A percentile compares a stretch with the other conserved stretches of the same genome.
phyloP scores from a whole-genome alignment of 1,140 invertebrate species.

The Lanistes nyassanus region DNA sequence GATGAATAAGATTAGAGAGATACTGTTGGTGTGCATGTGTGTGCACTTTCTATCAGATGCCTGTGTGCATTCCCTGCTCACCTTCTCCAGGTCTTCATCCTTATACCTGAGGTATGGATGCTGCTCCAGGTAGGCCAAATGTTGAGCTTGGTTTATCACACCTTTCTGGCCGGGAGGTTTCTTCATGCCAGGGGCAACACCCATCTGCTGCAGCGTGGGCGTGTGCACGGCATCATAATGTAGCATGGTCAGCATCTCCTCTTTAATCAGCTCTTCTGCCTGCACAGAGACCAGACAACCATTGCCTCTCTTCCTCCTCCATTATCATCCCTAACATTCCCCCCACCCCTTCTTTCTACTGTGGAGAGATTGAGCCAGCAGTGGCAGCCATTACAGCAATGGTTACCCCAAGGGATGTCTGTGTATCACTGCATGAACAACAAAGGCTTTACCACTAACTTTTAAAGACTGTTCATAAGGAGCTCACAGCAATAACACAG shows the following conservation, averaged over 20 bases:
- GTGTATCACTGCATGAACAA: no score
- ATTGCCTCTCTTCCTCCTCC: no score
- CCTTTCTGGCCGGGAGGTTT: constrained; percentile 62
- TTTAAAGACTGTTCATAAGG: no score
- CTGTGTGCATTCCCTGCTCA: constrained; percentile 48
- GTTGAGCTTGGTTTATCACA: constrained; percentile 73
- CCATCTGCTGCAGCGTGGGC: constrained; percentile 66
- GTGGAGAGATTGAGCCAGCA: no score
- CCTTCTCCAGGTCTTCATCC: constrained; percentile 77
- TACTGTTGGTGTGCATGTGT: no score
- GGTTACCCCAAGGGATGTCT: no score
- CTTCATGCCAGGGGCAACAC: constrained; percentile 47
- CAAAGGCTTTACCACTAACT: no score
- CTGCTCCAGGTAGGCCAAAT: constrained; percentile 84
- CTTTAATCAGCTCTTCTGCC: constrained; percentile 97
- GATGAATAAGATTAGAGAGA: no score
- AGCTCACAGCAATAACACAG: no score
- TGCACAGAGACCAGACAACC: constrained; percentile 59
- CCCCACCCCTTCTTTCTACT: no score
- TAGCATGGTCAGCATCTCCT: constrained; percentile 96
- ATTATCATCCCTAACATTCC: no score
- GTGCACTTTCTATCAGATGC: background rate
- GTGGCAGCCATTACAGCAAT: no score
- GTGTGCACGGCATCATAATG: constrained; percentile 80
- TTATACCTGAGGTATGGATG: constrained; percentile 84